phyloP scores from a whole-genome alignment of 2,113 vertebrate genomes.

The Thunnus thynnus region DNA sequence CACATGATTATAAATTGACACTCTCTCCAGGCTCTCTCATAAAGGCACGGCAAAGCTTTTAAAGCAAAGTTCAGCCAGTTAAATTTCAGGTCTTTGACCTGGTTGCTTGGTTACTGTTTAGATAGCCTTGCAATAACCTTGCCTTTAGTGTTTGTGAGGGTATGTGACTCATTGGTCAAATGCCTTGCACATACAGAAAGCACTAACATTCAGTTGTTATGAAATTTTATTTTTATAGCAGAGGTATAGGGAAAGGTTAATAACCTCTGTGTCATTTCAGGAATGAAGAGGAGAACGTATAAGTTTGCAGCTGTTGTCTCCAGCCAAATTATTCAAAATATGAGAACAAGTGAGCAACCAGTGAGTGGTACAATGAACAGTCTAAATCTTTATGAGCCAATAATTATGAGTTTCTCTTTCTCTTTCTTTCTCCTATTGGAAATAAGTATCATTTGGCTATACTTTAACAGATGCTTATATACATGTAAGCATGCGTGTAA shows the following conservation, averaged over 20 bases:
- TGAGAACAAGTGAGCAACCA: not conserved
- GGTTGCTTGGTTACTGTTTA: slow-evolving; percentile 73
- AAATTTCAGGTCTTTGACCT: slow-evolving; percentile 62
- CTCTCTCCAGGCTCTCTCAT: not conserved
- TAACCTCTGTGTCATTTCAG: slow-evolving; percentile 32
- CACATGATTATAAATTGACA: not conserved
- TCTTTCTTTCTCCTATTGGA: too few species aligned
- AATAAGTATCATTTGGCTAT: too few species aligned
- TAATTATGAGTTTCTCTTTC: too few species aligned
- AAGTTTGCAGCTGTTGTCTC: not conserved
- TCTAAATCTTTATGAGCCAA: not conserved
- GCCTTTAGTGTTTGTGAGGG: slow-evolving; percentile 35
- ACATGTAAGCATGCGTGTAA: too few species aligned
- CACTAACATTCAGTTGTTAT: not conserved
- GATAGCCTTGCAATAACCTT: slow-evolving; percentile 57
- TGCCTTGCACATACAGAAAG: slow-evolving; percentile 28
- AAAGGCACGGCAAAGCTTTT: slow-evolving; percentile 16
- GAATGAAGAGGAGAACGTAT: not conserved
- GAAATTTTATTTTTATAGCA: slow-evolving; percentile 45
- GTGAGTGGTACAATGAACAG: not conserved
- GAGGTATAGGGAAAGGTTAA: slow-evolving; percentile 47
- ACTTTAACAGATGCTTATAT: too few species aligned
- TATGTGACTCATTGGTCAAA: slow-evolving; percentile 75
- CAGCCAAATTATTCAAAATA: not conserved
- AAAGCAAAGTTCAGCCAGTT: slow-evolving; percentile 37